Evolutionary conservation across 1,140 invertebrate genomes (phyloP).

Genomic region (Drosophila pandora): DNA sequence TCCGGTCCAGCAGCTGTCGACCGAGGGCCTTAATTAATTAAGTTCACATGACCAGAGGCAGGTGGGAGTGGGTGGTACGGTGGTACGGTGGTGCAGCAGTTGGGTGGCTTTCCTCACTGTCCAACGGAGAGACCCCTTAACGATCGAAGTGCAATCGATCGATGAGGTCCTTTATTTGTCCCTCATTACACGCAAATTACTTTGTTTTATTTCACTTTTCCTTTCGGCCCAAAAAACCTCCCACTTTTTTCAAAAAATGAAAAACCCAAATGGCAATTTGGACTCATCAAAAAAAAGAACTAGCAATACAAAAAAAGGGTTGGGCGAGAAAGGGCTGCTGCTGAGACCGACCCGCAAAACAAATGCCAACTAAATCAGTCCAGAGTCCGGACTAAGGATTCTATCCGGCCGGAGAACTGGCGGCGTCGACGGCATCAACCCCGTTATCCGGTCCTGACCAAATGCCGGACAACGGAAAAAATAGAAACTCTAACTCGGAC

Average conservation of each 20-base stretch:
- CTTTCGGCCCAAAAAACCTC: not conserved
- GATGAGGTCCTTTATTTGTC: constrained; percentile 48
- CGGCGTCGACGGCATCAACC: constrained; percentile 9
- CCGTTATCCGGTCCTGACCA: constrained; percentile 36
- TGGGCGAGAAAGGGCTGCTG: constrained; percentile 5
- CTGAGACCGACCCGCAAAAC: constrained; percentile 18
- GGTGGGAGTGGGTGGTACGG: not conserved
- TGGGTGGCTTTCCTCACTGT: constrained; percentile 1
- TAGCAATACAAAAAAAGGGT: not conserved
- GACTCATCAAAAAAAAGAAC: constrained; percentile 38
- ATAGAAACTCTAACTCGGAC: constrained; percentile 15
- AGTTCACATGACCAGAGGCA: constrained; percentile 73
- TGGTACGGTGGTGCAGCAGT: not conserved
- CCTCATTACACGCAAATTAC: constrained; percentile 70
- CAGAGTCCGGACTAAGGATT: constrained; percentile 3
- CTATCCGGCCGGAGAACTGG: constrained; percentile 8
- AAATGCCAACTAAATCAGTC: constrained; percentile 45
- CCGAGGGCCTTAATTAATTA: constrained; percentile 78
- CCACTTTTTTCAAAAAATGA: not conserved
- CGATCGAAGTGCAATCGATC: constrained; percentile 66
- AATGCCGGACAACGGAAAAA: constrained; percentile 31
- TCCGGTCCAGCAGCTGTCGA: constrained; percentile 70
- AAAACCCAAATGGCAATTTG: constrained; percentile 24
- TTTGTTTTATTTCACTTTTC: constrained; percentile 63
- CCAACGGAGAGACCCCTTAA: not conserved